Percentiles rank a stretch among this genome's conserved stretches.
Evolutionary conservation across 1,140 invertebrate species (phyloP).

Genomic region (Phenacoccus solenopsis): DNA sequence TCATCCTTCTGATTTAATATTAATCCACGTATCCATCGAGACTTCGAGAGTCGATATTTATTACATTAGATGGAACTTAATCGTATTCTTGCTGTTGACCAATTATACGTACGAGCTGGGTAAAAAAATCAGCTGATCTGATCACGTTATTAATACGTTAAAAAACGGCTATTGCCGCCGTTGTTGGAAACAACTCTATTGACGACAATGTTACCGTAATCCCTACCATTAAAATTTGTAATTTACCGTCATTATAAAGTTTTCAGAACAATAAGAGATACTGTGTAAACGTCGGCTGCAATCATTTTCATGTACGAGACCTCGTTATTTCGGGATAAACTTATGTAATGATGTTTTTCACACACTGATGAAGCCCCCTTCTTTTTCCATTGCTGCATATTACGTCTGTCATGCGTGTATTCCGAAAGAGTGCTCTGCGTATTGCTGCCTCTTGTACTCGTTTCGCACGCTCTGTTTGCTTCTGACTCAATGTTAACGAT

Average conservation of each 20-base stretch:
- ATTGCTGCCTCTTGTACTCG: background rate
- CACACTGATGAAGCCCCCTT: background rate
- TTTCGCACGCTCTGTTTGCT: background rate
- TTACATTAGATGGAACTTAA: no score
- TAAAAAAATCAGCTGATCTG: no score
- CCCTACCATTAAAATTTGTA: background rate
- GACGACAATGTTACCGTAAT: no score
- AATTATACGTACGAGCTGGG: no score
- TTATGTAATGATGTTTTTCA: slow-evolving; percentile 3
- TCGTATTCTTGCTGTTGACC: no score
- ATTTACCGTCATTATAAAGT: background rate
- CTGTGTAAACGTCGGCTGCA: background rate
- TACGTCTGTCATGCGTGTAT: background rate
- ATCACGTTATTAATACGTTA: background rate
- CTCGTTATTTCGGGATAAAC: background rate
- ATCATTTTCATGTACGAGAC: background rate
- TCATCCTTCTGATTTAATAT: no score
- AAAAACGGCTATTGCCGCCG: no score
- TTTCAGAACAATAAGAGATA: background rate
- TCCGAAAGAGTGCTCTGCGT: no score
- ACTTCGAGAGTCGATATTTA: no score
- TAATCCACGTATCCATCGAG: no score
- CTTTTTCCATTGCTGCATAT: background rate
- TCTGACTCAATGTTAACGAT: background rate
- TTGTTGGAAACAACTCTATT: no score